These are phyloP conservation scores for Melanotaenia pygmaea DNA, from an alignment of 2,797 vertebrate species.

Conservation along the genomic window DNA sequence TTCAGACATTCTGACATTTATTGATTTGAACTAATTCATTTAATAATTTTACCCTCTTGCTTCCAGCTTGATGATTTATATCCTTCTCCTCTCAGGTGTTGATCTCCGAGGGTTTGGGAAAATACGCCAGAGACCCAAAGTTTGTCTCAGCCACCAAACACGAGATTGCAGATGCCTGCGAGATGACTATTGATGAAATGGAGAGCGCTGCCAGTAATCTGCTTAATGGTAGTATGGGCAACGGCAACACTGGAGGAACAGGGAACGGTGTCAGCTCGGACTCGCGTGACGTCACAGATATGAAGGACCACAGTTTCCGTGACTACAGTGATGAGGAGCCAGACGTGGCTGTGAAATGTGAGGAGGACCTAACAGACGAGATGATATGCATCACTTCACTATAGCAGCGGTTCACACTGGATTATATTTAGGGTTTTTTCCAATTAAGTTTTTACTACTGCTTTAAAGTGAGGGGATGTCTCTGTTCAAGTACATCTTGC, in stretches of 20 bases:
- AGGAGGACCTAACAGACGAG: constrained; percentile 97
- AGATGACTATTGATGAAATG: constrained; percentile 98
- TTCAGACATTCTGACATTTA: background rate
- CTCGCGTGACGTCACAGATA: constrained; percentile 73
- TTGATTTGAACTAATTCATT: background rate
- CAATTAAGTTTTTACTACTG: constrained; percentile 39
- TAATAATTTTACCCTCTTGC: background rate
- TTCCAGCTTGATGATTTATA: background rate
- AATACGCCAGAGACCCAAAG: constrained; percentile 94
- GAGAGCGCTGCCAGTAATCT: constrained; percentile 96
- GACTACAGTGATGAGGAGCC: constrained; percentile 95
- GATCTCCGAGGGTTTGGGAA: constrained; percentile 95
- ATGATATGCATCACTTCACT: constrained; percentile 97
- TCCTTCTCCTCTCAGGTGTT: constrained; percentile 86
- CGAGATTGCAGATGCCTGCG: constrained; percentile 95
- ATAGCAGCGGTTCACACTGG: constrained; percentile 83
- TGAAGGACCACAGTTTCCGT: constrained; percentile 80
- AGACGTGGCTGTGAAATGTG: constrained; percentile 81
- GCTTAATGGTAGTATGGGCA: constrained; percentile 87
- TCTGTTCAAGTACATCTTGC: constrained; percentile 32
- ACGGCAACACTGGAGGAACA: constrained; percentile 68
- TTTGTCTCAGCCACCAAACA: constrained; percentile 94
- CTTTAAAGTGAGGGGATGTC: constrained; percentile 15
- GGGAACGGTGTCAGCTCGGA: constrained; percentile 71
- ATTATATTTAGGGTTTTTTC: constrained; percentile 61